Base-by-base conservation (phyloP, 2,797 vertebrate species). In the Hydrocynus forskahlii region DNA sequence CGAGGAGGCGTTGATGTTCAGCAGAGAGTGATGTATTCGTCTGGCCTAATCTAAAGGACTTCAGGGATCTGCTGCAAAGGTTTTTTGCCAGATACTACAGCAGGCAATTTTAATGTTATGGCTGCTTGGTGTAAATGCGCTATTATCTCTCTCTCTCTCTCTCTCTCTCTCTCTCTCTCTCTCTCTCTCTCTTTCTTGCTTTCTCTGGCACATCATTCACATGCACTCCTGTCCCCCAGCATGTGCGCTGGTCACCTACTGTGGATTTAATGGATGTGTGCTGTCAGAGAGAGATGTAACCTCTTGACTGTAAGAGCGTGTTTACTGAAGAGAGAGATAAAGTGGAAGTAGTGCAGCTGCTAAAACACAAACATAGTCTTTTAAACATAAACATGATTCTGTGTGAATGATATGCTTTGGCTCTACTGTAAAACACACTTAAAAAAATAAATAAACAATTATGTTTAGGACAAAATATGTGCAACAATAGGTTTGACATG, bases 191-290 rank as follows among this genome's bases (percentile, higher is more conserved):
- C n/a, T 29, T 29, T 29, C 29, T 29, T 29, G 29, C 29, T 43
- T 43, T 43, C 43, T 43, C 43, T 43, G 43, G 9, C 9, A 9
- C 43, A 43, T 43, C 43, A 25, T 62, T 29, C 60, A 68, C 21
- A 52, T 29, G 13, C 21, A 54, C 60, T 25, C 62, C 17, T 67
- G 12, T 8, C 35, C 1, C 40, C 25, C 59, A 59, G n/a, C 69
- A 55, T 62, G 57, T 25, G 17, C 25, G 35, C 78, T 48, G 38
- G 45, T 54, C 21, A 71, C 69, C 69, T 54, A 35, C 69, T 71
- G 48, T 50, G 69, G 14, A 25, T 23, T 29, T 7, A 54, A 71
- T 29, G 50, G 16, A 35, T 54, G 48, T 54, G 45, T 19, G 45
- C 7, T 70, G 68, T 71, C 69, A 71, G 50, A 54, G 48, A 54